Evolutionary conservation across 2,888 invertebrate species (phyloP), one percentile per base, ranked within the genome.

Genomic region (Zaprionus bogoriensis): DNA sequence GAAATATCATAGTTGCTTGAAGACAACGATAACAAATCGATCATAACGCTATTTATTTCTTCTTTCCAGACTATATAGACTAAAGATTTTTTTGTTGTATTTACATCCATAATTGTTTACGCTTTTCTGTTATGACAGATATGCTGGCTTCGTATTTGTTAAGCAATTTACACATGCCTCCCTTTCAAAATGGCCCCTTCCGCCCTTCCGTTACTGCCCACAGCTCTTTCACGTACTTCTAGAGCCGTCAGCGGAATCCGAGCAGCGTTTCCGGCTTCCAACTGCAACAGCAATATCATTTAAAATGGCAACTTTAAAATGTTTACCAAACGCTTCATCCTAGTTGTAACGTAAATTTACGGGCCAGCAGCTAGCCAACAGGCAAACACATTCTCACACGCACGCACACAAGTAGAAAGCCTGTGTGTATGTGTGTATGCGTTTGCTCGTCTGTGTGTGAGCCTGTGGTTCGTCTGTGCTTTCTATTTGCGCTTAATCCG

Each of bases 281-380:
- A 22, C 41, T 23, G 17, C 46, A 63, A 30, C 30, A 45, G 64
- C 57, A 74, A 63, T 74, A 86, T 86, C 71, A 83, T 80, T 87
- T 80, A 72, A 77, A 77, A 81, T 77, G 74, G 72, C 66, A 78
- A 87, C 83, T 84, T 84, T 83, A 83, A 84, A 84, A 82, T 84
- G 80, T 84, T 84, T 84, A 66, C 87, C 73, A 64, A 87, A 70
- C 71, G 78, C 82, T 82, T 84, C 75, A 85, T 74, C 48, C 75
- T 77, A 79, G 83, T 82, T 87, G 86, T 86, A 80, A 82, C 85
- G 78, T 67, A 66, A 87, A 84, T 77, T 78, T 82, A 85, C 83
- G 84, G 85, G 85, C 78, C 85, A 81, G 79, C 65, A 75, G 69
- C 79, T 75, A 82, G 65, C 77, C 73, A 73, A 79, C 75, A 81